Evolutionary conservation across 1,140 invertebrate genomes (phyloP), one percentile per base, ranked within the genome.

Genomic region (Caenorhabditis brenneri): DNA sequence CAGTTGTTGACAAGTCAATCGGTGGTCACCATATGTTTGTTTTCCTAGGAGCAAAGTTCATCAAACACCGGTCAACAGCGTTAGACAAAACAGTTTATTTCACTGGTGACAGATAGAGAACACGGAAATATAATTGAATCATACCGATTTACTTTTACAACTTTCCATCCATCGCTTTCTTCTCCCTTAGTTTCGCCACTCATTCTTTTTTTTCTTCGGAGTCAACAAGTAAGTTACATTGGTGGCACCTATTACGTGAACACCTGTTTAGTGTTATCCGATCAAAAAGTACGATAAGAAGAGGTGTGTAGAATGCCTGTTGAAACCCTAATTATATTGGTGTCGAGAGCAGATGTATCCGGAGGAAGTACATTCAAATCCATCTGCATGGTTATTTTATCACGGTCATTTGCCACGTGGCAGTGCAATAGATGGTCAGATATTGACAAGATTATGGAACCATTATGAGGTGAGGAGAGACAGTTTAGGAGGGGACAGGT

Each of bases 281-380:
- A 74, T 74, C n/a, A 19, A 9, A 39, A 24, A 24, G 2, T 42
- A 19, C 36, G 65, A 74, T 74, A 74, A 74, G 33, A 22, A n/a
- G 31, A 65, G 60, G 60, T 65, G 65, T 74, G 33, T 10, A 24
- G 33, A n/a, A 46, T 6, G 22, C 6, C 65, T 46, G 65, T 22
- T 46, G 22, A n/a, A 65, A 36, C 65, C 15, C 29, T n/a, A n/a
- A 55, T 55, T 31, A 74, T 42, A 42, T 74, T 42, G 65, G 65
- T 74, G 65, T 42, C n/a, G 33, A 39, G 65, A 74, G 65, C 65
- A 74, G 65, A 74, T 74, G 65, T 24, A 74, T 74, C 65, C 65
- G 65, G 36, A 12, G 36, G 65, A 74, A 42, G 65, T 42, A 24
- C 6, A 22, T 42, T 6, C 36, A 46, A 46, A 42, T 74, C 7